Evolutionary conservation across 64 coral and sea anemone species (phyloP).

Genomic region (Trachythela sp.): DNA sequence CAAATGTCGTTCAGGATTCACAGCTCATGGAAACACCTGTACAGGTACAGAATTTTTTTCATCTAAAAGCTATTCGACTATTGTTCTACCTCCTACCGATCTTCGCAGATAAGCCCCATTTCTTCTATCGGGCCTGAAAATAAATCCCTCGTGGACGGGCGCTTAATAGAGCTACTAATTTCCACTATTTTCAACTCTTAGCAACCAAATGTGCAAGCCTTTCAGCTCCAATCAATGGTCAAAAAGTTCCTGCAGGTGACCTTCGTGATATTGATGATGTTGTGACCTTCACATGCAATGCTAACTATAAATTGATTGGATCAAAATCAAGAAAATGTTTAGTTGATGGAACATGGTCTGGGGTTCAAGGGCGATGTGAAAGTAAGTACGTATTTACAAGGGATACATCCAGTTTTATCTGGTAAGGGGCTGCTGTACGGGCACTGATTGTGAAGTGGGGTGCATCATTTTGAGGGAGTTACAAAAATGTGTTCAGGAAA

Average conservation of each 20-base stretch:
- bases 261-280: slow-evolving; percentile 29
- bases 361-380: slow-evolving; percentile 50
- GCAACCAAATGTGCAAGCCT: slow-evolving; percentile 55
- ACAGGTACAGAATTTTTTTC: slow-evolving; percentile 8
- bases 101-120: too few species aligned
- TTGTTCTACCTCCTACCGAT: too few species aligned
- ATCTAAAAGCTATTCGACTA: too few species aligned
- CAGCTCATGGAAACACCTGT: slow-evolving; percentile 45
- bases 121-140: too few species aligned
- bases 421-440: too few species aligned
- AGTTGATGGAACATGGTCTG: slow-evolving; percentile 78
- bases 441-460: too few species aligned
- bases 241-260: slow-evolving; percentile 40
- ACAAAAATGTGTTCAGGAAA: too few species aligned
- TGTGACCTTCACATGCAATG: slow-evolving; percentile 64
- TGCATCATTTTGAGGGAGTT: too few species aligned
- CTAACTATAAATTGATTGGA: slow-evolving; percentile 56
- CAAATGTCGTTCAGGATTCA: slow-evolving; percentile 59
- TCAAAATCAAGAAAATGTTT: slow-evolving; percentile 60
- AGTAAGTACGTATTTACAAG: slow-evolving; percentile 3
- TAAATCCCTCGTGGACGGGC: too few species aligned
- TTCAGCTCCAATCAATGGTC: slow-evolving; percentile 50
- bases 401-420: background rate
- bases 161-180: too few species aligned
- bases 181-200: background rate